These are phyloP conservation scores for Leptatherina wallacei DNA, from an alignment of 2,797 vertebrate species.

Conservation along the genomic window DNA sequence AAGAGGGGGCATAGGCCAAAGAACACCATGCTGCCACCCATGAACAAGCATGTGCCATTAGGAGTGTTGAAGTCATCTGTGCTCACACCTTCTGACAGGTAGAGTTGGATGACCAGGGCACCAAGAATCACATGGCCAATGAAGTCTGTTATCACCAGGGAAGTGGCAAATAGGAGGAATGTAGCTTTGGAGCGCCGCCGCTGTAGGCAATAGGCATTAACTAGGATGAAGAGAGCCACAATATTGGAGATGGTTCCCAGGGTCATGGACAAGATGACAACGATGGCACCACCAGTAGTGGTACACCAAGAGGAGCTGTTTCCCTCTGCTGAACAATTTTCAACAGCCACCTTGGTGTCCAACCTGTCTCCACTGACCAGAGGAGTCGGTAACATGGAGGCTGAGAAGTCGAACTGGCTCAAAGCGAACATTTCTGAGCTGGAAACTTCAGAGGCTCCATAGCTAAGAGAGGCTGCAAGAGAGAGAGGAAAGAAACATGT, in stretches of 20 bases:
- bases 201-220: conserved; percentile 83
- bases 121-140: conserved; percentile 89
- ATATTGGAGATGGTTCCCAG: conserved; percentile 89
- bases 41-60: conserved; percentile 86
- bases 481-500: conserved; percentile 13
- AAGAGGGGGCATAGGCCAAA: conserved; percentile 92
- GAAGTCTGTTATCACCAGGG: conserved; percentile 88
- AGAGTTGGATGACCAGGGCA: conserved; percentile 86
- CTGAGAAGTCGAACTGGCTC: conserved; percentile 68
- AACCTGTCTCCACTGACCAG: conserved; percentile 52
- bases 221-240: conserved; percentile 88
- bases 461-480: conserved; percentile 46
- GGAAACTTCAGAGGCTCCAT: conserved; percentile 35
- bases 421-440: conserved; percentile 71
- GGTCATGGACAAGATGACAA: conserved; percentile 87
- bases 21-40: conserved; percentile 92
- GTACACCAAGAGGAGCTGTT: conserved; percentile 63
- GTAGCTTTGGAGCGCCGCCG: conserved; percentile 88
- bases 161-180: conserved; percentile 89
- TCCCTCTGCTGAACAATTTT: conserved; percentile 35
- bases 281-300: conserved; percentile 62
- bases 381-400: conserved; percentile 31
- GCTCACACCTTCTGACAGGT: conserved; percentile 68
- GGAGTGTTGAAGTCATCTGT: conserved; percentile 58
- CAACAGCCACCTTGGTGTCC: conserved; percentile 47